These are phyloP conservation scores for Eurytoma adleriae DNA, from an alignment of 2,888 invertebrate species.

Conservation along the genomic window DNA sequence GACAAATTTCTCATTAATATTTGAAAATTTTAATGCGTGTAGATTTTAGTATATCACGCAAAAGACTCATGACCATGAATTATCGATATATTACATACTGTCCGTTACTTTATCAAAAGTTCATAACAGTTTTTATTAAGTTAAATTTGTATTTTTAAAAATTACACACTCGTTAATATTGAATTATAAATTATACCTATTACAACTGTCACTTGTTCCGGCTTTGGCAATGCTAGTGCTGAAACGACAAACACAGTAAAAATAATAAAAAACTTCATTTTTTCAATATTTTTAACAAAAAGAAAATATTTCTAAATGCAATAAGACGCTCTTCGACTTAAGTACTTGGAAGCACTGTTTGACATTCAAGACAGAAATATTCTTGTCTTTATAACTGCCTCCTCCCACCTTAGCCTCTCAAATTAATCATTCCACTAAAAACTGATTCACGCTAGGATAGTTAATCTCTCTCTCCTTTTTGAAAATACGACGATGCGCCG, in stretches of 20 bases:
- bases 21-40: too few species aligned
- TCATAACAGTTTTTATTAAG: too few species aligned
- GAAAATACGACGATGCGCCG: too few species aligned
- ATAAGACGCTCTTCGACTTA: slow-evolving; percentile 3
- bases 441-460: slow-evolving; percentile 23
- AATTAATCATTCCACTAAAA: slow-evolving; percentile 30
- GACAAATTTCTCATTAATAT: too few species aligned
- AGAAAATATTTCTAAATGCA: neutral
- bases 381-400: slow-evolving; percentile 40
- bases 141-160: too few species aligned
- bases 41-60: too few species aligned
- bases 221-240: neutral
- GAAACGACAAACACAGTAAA: slow-evolving; percentile 3
- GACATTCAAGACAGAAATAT: slow-evolving; percentile 11
- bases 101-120: neutral
- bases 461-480: neutral
- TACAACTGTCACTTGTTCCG: slow-evolving; percentile 1
- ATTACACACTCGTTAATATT: too few species aligned
- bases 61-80: neutral
- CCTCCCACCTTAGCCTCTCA: slow-evolving; percentile 36
- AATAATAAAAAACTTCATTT: slow-evolving; percentile 36
- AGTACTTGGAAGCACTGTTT: slow-evolving; percentile 31
- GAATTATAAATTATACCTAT: neutral
- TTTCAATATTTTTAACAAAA: neutral
- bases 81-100: neutral